Percentiles rank a stretch among this genome's conserved stretches.
phyloP scores from a whole-genome alignment of 2,797 vertebrate genomes.

The Semotilus atromaculatus region DNA sequence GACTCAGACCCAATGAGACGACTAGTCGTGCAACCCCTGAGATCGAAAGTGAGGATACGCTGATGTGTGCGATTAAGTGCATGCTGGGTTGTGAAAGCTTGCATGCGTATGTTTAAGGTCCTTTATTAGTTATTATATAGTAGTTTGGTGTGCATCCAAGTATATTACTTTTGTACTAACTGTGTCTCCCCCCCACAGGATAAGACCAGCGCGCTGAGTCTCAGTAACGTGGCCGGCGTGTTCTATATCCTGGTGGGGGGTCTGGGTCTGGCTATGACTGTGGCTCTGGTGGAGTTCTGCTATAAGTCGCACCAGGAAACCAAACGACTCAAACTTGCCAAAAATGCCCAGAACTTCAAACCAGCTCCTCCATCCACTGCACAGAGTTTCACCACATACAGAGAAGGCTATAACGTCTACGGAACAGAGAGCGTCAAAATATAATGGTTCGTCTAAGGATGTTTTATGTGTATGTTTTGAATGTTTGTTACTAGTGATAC shows the following conservation, averaged over 20 bases:
- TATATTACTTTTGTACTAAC: constrained; percentile 61
- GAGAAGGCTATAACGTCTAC: constrained; percentile 99
- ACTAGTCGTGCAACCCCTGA: constrained; percentile 24
- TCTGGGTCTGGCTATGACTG: constrained; percentile 98
- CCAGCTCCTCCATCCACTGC: constrained; percentile 89
- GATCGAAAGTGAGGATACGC: neutral
- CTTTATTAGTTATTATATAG: neutral
- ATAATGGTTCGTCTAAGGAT: constrained; percentile 83
- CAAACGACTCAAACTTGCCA: constrained; percentile 95
- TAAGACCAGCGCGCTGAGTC: constrained; percentile 99
- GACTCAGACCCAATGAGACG: neutral
- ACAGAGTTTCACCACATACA: constrained; percentile 98
- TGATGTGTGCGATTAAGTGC: constrained; percentile 19
- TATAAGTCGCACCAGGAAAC: constrained; percentile 98
- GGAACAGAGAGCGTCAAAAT: constrained; percentile 99
- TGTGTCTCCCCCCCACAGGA: constrained; percentile 79
- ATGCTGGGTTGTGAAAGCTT: constrained; percentile 31
- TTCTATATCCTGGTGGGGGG: constrained; percentile 99
- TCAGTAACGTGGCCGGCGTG: constrained; percentile 98
- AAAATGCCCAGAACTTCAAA: constrained; percentile 98
- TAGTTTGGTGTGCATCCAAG: neutral
- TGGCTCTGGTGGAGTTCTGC: constrained; percentile 99
- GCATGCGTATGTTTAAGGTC: constrained; percentile 12
- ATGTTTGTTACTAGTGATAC: constrained; percentile 7
- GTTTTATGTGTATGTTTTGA: constrained; percentile 25